Evolutionary conservation across 1,140 invertebrate species (phyloP).

Genomic region (Lepidostoma basale): DNA sequence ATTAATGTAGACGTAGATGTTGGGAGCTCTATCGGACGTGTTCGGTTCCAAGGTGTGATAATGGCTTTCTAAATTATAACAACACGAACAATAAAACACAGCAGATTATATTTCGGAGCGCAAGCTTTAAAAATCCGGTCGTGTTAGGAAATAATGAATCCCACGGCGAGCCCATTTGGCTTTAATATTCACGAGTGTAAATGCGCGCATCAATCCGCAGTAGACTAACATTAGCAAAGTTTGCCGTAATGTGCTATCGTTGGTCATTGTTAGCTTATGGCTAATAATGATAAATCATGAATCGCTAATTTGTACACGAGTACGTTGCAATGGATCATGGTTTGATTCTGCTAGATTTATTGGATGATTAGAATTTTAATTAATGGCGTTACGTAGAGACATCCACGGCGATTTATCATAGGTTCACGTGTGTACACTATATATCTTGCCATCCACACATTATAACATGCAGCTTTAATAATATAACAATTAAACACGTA

Average conservation of each 20-base stretch:
- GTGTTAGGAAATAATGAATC: not conserved
- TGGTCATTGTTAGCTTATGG: conserved; percentile 12
- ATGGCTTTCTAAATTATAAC: not conserved
- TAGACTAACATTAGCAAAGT: conserved; percentile 10
- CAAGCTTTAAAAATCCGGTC: not conserved
- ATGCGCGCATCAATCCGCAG: not conserved
- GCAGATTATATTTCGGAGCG: not conserved
- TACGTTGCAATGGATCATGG: conserved; percentile 23
- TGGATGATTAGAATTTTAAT: conserved; percentile 29
- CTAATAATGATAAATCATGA: conserved; percentile 29
- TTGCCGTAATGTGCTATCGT: conserved; percentile 24
- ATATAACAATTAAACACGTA: too few relatives aligned
- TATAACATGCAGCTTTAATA: too few relatives aligned
- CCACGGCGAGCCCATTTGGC: not conserved
- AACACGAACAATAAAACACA: too few relatives aligned
- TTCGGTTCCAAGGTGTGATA: conserved; percentile 16
- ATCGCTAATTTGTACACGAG: conserved; percentile 24
- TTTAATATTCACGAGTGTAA: not conserved
- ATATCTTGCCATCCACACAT: too few relatives aligned
- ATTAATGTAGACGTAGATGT: conserved; percentile 32
- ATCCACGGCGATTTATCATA: not conserved
- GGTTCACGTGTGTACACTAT: not conserved
- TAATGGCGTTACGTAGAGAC: not conserved
- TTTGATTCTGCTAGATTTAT: conserved; percentile 23
- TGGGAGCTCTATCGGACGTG: conserved; percentile 16